Conservation (phyloP, 1,140 invertebrate species). For the Drosophila lowei region DNA sequence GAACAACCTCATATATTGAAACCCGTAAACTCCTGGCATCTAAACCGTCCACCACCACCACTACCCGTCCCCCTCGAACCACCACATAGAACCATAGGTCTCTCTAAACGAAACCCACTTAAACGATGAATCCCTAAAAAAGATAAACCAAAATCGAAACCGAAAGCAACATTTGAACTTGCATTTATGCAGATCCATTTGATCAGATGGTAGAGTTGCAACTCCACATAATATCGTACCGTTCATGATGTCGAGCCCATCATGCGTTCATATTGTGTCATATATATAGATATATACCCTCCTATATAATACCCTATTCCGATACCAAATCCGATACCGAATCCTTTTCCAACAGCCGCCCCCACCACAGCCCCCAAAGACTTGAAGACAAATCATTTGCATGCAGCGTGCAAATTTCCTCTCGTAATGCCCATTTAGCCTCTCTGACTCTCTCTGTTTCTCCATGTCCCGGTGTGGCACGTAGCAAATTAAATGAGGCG, state of each 20-base stretch:
- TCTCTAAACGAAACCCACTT: conserved; percentile 55
- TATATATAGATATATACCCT: conserved; percentile 43
- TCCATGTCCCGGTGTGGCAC: conserved; percentile 29
- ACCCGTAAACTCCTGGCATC: conserved; percentile 69
- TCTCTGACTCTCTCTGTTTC: background rate
- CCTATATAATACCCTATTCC: conserved; percentile 42
- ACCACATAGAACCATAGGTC: conserved; percentile 47
- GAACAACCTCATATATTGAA: conserved; percentile 50
- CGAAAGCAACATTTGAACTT: conserved; percentile 78
- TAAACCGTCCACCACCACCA: conserved; percentile 23
- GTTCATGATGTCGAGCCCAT: conserved; percentile 69
- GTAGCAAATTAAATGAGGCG: conserved; percentile 73
- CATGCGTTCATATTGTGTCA: conserved; percentile 81
- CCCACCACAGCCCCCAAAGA: background rate
- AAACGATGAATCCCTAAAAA: conserved; percentile 33
- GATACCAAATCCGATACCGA: conserved; percentile 6
- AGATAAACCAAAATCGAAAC: conserved; percentile 36
- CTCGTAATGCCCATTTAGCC: conserved; percentile 36
- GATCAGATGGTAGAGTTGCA: conserved; percentile 83
- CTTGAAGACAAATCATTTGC: conserved; percentile 52
- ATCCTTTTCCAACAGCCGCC: conserved; percentile 21
- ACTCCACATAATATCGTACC: conserved; percentile 83
- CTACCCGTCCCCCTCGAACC: conserved; percentile 22
- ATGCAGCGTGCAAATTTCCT: conserved; percentile 50
- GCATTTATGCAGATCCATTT: conserved; percentile 79